Base-by-base conservation (phyloP, 1,140 invertebrate species). In the Listronotus bonariensis region DNA sequence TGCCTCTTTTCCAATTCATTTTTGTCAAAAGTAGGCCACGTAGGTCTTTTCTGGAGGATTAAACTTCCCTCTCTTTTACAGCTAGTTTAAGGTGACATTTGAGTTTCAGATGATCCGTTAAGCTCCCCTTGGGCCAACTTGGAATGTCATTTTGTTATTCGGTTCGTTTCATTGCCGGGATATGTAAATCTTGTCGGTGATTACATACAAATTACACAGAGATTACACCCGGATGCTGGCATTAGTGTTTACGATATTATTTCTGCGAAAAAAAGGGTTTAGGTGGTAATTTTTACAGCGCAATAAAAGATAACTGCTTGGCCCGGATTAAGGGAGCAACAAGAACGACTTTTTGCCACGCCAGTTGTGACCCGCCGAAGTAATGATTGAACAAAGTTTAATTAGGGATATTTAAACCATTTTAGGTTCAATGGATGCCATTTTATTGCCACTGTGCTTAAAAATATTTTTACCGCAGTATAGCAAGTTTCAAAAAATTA, bases 1-100 rank as follows among this genome's bases (percentile, higher is more conserved):
- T 26, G 15, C 45, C 12, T 17, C 18, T 48, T 20, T 48, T 20
- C 8, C 45, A 48, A 5, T 26, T 48, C 49, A 38, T 38, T 32
- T 45, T 57, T 45, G n/a, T 9, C n/a, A 42, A 57, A 65, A 57
- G 62, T 65, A 65, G 62, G 62, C 12, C 62, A 51, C 54, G 38
- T 17, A 36, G 46, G 64, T 20, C 34, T 66, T 60, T 60, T 41
- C 56, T 14, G 38, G 26, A 11, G 59, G 54, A 56, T 62, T 62
- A 67, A 57, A 36, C 48, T 58, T 60, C 65, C 65, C 65, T 53
- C 56, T 52, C 40, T 62, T 67, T 67, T 57, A 57, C 65, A 62
- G 65, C 53, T 57, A 61, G 65, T 67, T 67, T 62, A 60, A 67
- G 59, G 65, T 67, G 65, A 67, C 65, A 61, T 67, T 67, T 62